Evolutionary conservation across 2,113 vertebrate genomes (phyloP).

Genomic region (Lipophrys pholis): DNA sequence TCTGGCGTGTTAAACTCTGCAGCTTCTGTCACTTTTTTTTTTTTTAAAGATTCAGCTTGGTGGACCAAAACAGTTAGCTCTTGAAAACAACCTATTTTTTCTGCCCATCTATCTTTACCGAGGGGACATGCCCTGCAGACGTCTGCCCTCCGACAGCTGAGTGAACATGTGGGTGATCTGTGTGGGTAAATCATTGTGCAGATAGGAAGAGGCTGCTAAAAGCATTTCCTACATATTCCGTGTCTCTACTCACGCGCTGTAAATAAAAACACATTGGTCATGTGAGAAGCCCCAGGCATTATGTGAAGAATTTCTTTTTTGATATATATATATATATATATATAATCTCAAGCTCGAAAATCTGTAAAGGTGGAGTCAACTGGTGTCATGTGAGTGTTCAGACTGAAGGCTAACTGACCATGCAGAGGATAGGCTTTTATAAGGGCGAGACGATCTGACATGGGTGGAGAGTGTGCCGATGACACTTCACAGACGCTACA

Average conservation of each 20-base stretch:
- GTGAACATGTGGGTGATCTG: constrained; percentile 10
- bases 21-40: not conserved
- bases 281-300: constrained; percentile 26
- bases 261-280: constrained; percentile 16
- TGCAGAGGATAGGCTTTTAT: constrained; percentile 5
- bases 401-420: constrained; percentile 14
- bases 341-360: constrained; percentile 11
- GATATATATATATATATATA: too few species aligned
- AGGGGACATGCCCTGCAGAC: not conserved
- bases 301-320: not conserved
- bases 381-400: constrained; percentile 34
- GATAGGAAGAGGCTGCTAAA: not conserved
- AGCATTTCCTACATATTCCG: not conserved
- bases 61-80: not conserved
- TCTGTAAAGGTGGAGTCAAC: constrained; percentile 21
- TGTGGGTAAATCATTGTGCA: constrained; percentile 5
- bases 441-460: not conserved
- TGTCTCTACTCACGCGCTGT: not conserved
- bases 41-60: not conserved
- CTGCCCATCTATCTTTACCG: not conserved
- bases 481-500: not conserved
- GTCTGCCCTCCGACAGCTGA: not conserved
- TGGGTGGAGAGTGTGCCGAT: constrained; percentile 8
- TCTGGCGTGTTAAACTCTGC: not conserved
- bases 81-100: not conserved